These are phyloP conservation scores for Agonum fuliginosum DNA, from an alignment of 2,888 invertebrate species.

Conservation along the genomic window DNA sequence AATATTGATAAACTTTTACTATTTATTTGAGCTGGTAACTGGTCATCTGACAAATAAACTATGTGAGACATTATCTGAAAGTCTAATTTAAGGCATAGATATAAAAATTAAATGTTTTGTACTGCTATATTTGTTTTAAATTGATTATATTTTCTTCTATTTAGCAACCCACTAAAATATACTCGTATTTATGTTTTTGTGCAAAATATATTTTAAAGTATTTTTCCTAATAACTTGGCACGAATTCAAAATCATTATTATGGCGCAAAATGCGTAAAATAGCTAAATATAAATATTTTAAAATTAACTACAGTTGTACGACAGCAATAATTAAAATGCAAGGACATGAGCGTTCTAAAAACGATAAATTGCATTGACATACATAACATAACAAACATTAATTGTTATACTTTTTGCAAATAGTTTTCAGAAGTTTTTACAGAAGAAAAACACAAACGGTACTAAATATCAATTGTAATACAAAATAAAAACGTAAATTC, in stretches of 20 bases:
- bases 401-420: no score
- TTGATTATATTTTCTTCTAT: no score
- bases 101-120: no score
- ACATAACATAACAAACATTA: not conserved
- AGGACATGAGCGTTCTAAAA: slow-evolving; percentile 2
- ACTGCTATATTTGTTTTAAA: no score
- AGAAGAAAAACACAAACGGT: not conserved
- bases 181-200: not conserved
- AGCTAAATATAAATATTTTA: slow-evolving; percentile 42
- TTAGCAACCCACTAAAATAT: no score
- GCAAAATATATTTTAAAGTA: not conserved
- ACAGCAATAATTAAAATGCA: slow-evolving; percentile 7
- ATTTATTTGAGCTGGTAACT: no score
- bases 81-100: no score
- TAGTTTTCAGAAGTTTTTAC: not conserved
- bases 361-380: not conserved
- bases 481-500: no score
- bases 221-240: slow-evolving; percentile 23
- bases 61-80: no score
- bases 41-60: no score
- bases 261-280: slow-evolving; percentile 42
- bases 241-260: slow-evolving; percentile 23
- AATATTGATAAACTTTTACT: no score
- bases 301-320: slow-evolving; percentile 35
- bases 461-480: not conserved